Evolutionary conservation across 2,888 invertebrate genomes (phyloP).

Genomic region (Spicauda simplicius): DNA sequence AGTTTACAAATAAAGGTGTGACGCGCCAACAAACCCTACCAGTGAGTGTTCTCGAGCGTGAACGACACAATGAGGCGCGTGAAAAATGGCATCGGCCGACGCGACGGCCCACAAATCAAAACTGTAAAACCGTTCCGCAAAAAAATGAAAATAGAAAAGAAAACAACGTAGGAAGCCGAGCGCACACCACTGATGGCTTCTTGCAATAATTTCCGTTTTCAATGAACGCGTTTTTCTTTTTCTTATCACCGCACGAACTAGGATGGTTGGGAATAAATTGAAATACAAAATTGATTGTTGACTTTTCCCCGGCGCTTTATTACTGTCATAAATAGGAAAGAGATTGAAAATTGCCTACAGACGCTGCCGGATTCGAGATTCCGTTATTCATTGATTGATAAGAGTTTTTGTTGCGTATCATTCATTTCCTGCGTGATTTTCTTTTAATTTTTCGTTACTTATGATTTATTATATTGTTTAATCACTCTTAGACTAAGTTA

Average conservation of each 20-base stretch:
- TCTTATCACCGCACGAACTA: conserved; percentile 84
- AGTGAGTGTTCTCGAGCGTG: conserved; percentile 57
- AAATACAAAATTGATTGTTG: conserved; percentile 86
- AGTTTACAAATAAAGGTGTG: conserved; percentile 57
- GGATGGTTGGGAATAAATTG: conserved; percentile 84
- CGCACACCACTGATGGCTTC: conserved; percentile 82
- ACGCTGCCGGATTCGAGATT: conserved; percentile 64
- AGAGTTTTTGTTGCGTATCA: conserved; percentile 52
- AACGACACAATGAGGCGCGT: conserved; percentile 71
- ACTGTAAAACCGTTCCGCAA: conserved; percentile 62
- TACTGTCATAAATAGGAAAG: conserved; percentile 84
- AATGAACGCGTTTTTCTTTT: conserved; percentile 83
- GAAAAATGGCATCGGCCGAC: conserved; percentile 67
- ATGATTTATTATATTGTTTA: neutral
- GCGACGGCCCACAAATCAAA: conserved; percentile 74
- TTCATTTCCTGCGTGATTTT: conserved; percentile 46
- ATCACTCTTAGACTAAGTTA: no score
- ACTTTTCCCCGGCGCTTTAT: conserved; percentile 83
- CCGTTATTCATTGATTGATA: conserved; percentile 61
- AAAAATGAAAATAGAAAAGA: conserved; percentile 59
- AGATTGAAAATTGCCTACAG: conserved; percentile 81
- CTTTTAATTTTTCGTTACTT: neutral
- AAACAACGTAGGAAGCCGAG: conserved; percentile 64
- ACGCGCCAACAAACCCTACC: conserved; percentile 58
- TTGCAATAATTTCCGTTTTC: conserved; percentile 85